Evolutionary conservation across 92 coral and sea anemone species (phyloP).

Genomic region (Galaxea fascicularis): DNA sequence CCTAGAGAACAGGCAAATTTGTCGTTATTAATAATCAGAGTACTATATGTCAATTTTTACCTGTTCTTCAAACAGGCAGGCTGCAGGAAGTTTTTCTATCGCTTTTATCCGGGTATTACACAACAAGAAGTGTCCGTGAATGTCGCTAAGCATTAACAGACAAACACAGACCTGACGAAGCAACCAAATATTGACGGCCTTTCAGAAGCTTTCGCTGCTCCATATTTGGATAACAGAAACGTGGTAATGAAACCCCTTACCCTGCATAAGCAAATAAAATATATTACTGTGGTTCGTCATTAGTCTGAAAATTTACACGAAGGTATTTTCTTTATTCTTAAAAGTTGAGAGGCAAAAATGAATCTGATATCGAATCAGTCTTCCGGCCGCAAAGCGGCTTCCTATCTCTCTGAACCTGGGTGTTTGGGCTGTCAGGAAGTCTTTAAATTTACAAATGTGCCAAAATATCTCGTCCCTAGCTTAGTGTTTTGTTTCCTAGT

Average conservation of each 20-base stretch:
- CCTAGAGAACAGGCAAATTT: not conserved
- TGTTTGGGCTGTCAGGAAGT: not conserved
- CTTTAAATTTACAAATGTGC: not conserved
- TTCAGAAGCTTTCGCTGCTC: not conserved
- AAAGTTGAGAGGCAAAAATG: not conserved
- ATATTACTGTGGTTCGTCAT: not conserved
- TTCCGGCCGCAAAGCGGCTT: not conserved
- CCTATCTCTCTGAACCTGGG: not conserved
- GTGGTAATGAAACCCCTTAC: not conserved
- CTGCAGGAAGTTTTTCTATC: not conserved
- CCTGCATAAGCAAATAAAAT: conserved; percentile 5
- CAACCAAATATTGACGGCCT: conserved; percentile 29
- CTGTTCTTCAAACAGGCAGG: not conserved
- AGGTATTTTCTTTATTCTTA: not conserved
- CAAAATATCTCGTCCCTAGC: not conserved
- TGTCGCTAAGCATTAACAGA: not conserved
- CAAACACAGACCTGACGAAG: not conserved
- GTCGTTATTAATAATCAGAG: not conserved
- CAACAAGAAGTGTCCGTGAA: not conserved
- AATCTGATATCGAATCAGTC: conserved; percentile 6
- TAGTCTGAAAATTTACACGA: not conserved
- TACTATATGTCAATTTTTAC: not conserved
- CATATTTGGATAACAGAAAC: conserved; percentile 19
- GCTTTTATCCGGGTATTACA: not conserved
- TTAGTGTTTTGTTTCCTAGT: not conserved